A percentile compares a stretch with the other conserved stretches of the same genome.
Evolutionary conservation across 2,797 vertebrate species (phyloP).

Genomic region (Pyrrhura leucotis): DNA sequence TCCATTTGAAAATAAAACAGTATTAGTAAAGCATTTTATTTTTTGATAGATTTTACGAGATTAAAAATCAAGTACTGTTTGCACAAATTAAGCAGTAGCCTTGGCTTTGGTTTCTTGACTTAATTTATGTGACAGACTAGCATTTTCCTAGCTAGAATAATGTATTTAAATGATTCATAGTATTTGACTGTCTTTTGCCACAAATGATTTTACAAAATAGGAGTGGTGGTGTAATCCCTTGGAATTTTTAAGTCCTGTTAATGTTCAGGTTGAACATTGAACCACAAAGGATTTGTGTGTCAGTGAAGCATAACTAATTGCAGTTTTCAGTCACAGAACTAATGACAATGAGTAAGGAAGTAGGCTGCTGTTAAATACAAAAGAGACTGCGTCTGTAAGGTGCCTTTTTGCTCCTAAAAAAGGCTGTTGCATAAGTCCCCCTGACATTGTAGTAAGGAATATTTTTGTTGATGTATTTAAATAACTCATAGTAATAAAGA

Average conservation of each 20-base stretch:
- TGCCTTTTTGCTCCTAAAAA: slow-evolving; percentile 29
- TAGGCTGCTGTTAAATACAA: slow-evolving; percentile 42
- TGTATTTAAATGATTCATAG: not conserved
- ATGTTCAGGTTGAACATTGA: slow-evolving; percentile 60
- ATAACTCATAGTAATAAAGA: not conserved
- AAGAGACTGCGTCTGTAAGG: slow-evolving; percentile 27
- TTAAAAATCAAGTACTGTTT: not conserved
- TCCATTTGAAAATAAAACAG: not conserved
- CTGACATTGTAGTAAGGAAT: not conserved
- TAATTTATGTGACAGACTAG: not conserved
- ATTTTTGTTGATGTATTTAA: not conserved
- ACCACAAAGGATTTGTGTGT: slow-evolving; percentile 55
- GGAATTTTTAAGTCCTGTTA: slow-evolving; percentile 64
- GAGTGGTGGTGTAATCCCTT: not conserved
- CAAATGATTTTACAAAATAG: slow-evolving; percentile 41
- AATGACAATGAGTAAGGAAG: slow-evolving; percentile 50
- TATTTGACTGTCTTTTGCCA: slow-evolving; percentile 17
- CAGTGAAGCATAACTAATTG: slow-evolving; percentile 69
- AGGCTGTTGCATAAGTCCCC: not conserved
- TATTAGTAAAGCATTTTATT: not conserved
- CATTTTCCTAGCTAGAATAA: not conserved
- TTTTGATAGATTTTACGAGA: not conserved
- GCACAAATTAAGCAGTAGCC: not conserved
- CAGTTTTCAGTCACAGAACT: slow-evolving; percentile 60
- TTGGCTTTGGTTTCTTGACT: not conserved